Evolutionary conservation across 1,140 invertebrate species (phyloP), one percentile per base, ranked within the genome.

Genomic region (Pachyrhynchus sulphureomaculatus): DNA sequence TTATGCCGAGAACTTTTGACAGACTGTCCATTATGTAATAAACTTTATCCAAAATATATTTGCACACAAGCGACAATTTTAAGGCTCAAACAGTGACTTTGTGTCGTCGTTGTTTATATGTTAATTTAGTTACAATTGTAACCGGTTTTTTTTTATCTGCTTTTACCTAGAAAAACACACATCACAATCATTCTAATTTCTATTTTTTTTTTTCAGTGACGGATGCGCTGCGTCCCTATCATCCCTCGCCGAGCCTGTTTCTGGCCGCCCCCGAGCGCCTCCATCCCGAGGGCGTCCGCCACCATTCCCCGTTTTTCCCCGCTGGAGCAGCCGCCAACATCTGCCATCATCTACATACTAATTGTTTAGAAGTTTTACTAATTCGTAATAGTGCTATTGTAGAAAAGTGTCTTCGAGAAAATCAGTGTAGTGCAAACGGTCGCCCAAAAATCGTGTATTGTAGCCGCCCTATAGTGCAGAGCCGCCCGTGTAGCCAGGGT

Each of bases 211-310:
- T 70, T 72, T 53, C 63, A 76, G 74, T 76, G 72, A 76, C 71
- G 74, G 74, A 76, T 71, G 73, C 69, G 71, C 71, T 75, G 74
- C 74, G 71, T 72, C 68, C 67, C 68, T 42, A 56, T 32, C 42
- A 52, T 20, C 45, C 52, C 21, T 33, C 20, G 36, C 20, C 41
- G 45, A 34, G 34, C 51, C 21, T 21, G 23, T 6, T 18, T 17
- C 15, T 37, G 9, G 51, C 51, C 23, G 15, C 47, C 41, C 41
- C 42, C 17, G 20, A 20, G 29, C 57, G 59, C 65, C 37, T 12
- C 0, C 37, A 20, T 17, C 15, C 8, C 37, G 15, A 20, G 15
- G 20, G 37, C 37, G 9, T 20, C 21, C 42, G 21, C 23, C 42
- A 45, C n/a, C 42, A 33, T 17, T 13, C 41, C 18, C 17, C 45